Conservation (phyloP, 2,888 invertebrate species). For the Tiliacea aurago region DNA sequence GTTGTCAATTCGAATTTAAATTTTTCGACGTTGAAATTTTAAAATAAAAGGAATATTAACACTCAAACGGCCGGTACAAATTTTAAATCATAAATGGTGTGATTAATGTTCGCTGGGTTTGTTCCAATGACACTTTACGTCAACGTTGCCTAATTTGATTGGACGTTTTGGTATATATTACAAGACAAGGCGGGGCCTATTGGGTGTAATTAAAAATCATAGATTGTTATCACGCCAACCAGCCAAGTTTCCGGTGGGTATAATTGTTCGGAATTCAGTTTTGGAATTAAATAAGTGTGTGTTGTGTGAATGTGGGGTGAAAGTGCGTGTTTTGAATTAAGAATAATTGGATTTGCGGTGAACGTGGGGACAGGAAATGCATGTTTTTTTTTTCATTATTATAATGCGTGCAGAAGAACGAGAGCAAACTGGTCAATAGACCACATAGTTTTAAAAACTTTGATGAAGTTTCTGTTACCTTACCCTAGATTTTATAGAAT, state of each 20-base stretch:
- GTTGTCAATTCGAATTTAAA: slow-evolving; percentile 77
- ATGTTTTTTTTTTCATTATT: slow-evolving; percentile 32
- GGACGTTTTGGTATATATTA: slow-evolving; percentile 87
- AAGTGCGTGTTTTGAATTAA: slow-evolving; percentile 56
- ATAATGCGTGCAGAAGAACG: not conserved
- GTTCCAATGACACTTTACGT: slow-evolving; percentile 79
- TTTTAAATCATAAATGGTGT: slow-evolving; percentile 73
- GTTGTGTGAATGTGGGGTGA: slow-evolving; percentile 59
- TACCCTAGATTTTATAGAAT: not conserved
- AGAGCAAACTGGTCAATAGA: not conserved
- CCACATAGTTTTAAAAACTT: not conserved
- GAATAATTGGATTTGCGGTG: slow-evolving; percentile 56
- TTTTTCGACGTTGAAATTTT: slow-evolving; percentile 64
- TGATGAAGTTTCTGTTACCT: not conserved
- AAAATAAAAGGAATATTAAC: slow-evolving; percentile 68
- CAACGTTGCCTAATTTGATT: slow-evolving; percentile 86
- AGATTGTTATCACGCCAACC: slow-evolving; percentile 85
- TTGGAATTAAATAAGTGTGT: slow-evolving; percentile 57
- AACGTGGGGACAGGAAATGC: slow-evolving; percentile 29
- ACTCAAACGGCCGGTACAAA: slow-evolving; percentile 70
- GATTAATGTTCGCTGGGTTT: slow-evolving; percentile 83
- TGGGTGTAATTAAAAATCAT: slow-evolving; percentile 85
- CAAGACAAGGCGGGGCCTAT: slow-evolving; percentile 83
- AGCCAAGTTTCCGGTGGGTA: slow-evolving; percentile 83
- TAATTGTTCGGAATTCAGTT: slow-evolving; percentile 77